Conservation (phyloP, 1,140 invertebrate genomes). For the Tigriopus japonicus region DNA sequence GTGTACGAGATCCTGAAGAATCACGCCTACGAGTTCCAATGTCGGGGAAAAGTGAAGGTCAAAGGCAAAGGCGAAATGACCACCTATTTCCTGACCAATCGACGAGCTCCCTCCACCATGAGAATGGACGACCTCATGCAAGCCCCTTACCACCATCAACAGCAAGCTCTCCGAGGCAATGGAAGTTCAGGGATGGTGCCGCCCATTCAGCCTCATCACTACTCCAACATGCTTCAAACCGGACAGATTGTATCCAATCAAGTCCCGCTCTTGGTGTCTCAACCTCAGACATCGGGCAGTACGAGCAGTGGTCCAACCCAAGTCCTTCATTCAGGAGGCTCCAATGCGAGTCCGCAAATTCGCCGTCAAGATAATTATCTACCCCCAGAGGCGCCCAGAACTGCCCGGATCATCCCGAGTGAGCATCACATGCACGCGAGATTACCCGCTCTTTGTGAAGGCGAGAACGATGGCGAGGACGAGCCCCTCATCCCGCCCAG, state of each 20-base stretch:
- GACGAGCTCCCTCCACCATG: conserved; percentile 12
- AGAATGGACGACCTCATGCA: conserved; percentile 10
- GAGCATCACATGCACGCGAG: neutral
- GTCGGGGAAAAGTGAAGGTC: conserved; percentile 67
- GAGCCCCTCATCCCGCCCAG: conserved; percentile 6
- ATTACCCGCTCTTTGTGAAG: neutral
- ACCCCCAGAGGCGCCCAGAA: no score
- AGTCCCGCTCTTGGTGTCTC: neutral
- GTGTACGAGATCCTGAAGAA: conserved; percentile 42
- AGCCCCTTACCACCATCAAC: conserved; percentile 19
- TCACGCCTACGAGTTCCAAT: conserved; percentile 61
- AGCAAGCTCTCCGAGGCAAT: neutral
- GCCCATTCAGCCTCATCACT: neutral
- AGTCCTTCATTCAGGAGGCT: no score
- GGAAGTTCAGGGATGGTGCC: no score
- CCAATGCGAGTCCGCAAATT: no score
- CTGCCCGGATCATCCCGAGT: neutral
- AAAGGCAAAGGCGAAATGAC: conserved; percentile 83
- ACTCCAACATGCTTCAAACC: neutral
- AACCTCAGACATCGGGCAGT: neutral
- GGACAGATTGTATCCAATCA: neutral
- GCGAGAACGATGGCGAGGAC: neutral
- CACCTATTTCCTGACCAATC: conserved; percentile 62
- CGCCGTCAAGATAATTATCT: no score
- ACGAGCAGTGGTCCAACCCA: no score